Evolutionary conservation across 2,113 vertebrate species (phyloP), one percentile per base, ranked within the genome.

Genomic region (Leptobrachium ailaonicum): DNA sequence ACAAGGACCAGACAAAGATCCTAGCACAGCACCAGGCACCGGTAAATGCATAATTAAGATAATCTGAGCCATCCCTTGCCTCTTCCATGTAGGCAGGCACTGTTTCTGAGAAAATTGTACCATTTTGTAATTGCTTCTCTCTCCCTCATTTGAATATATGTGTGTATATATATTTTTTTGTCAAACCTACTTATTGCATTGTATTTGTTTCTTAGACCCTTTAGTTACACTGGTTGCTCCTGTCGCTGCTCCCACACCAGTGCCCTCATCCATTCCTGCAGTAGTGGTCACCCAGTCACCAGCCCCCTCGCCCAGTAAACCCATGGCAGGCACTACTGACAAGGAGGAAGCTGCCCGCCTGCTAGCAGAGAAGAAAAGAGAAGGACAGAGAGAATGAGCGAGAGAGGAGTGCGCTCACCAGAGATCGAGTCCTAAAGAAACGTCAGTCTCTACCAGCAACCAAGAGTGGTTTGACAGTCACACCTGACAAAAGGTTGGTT

Each of bases 371-470:
- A 98, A 95, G 75, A 93, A 97, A 7, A 89, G 96, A 98, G 88
- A 99, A 99, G 84, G 97, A 99, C 41, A 87, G 96, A 68, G 96
- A 99, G 85, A 99, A 98, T 0, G 95, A 95, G 84, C 97, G 96
- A 84, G 97, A 98, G 86, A 98, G 95, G 86, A 97, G 87, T 0
- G 94, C 95, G 71, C 90, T 98, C 83, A 90, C 89, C 73, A 94
- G 95, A 0, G 95, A 97, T 83, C 96, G 93, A 66, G 92, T 92
- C 85, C 87, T 97, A 60, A 96, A 96, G 90, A 98, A 98, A 89
- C 92, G 96, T 82, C 96, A 95, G 87, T 93, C 95, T 0, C 84
- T 96, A 76, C 95, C 97, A 0, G 82, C 85, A 0, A 83, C 88
- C 0, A 88, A 54, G 0, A 90, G 88, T 78, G 85, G 70, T 86